Base-by-base conservation (phyloP, 1,140 invertebrate genomes). In the Hylaeus volcanicus region DNA sequence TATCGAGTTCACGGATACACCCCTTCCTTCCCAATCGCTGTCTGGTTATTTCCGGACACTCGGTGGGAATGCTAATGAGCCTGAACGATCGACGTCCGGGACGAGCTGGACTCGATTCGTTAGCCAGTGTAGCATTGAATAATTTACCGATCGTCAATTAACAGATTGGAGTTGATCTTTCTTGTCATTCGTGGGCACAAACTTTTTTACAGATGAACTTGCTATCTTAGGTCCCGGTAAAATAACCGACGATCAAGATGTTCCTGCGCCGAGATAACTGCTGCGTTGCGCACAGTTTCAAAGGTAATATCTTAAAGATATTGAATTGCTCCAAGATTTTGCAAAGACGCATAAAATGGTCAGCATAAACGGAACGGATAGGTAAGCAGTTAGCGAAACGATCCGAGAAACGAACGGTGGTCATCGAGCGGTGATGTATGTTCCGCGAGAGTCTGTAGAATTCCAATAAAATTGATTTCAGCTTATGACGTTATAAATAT, bases 391-490 rank as follows among this genome's bases (percentile, higher is more conserved):
- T 85, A 79, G 65, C 79, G 65, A 71, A 85, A 71, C 83, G 83
- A 74, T 71, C 56, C 75, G 65, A 77, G 60, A 15, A 43, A 39
- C 51, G 75, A 26, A 26, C 26, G 26, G 26, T 26, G 26, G 78
- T 66, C 69, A 63, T 74, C 73, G n/a, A n/a, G n/a, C 66, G 6
- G 73, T 88, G 82, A 88, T 86, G 88, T 84, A 80, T 60, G 83
- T 61, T 76, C 71, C 58, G 55, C 51, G 75, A 82, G 84, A 74
- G 73, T 86, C 79, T 84, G 78, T 82, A 84, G 88, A 90, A 83
- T 79, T 86, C 68, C 58, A 89, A 51, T 6, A 88, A 89, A 88
- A 89, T 89, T 87, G 75, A 84, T 88, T 88, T 87, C 41, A 41
- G 48, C n/a, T 66, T 60, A 75, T 83, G 83, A 82, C 82, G 84